Conservation (phyloP, 2,113 vertebrate species). For the Physeter macrocephalus region DNA sequence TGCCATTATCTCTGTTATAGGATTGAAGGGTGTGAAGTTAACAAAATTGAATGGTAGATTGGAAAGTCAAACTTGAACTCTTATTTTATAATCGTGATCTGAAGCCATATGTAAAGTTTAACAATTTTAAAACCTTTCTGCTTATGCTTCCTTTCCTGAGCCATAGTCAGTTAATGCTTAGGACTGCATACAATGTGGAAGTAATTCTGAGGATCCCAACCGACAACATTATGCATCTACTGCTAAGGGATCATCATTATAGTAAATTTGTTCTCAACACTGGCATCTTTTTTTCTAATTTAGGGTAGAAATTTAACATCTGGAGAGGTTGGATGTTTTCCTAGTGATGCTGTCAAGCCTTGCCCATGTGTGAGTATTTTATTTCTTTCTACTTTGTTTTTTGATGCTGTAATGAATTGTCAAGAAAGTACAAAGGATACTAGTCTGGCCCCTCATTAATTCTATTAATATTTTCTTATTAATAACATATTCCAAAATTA, state of each 20-base stretch:
- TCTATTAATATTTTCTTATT: constrained; percentile 34
- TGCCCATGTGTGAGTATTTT: constrained; percentile 88
- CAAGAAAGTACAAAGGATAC: background rate
- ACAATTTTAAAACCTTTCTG: background rate
- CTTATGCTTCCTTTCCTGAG: background rate
- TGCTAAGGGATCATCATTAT: background rate
- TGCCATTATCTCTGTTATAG: background rate
- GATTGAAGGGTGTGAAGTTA: background rate
- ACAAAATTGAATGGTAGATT: background rate
- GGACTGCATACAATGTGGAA: background rate
- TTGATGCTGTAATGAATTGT: background rate
- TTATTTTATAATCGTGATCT: background rate
- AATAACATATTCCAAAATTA: background rate
- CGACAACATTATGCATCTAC: background rate
- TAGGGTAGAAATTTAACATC: constrained; percentile 93
- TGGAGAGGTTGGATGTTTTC: constrained; percentile 95
- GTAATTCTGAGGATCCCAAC: background rate
- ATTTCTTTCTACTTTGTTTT: background rate
- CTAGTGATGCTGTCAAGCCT: constrained; percentile 95
- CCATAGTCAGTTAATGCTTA: background rate
- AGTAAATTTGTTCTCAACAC: background rate
- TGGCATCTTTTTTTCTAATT: constrained; percentile 74
- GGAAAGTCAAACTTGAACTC: background rate
- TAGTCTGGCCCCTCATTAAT: background rate
- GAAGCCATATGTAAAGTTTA: background rate